A percentile compares a stretch with the other conserved stretches of the same genome.
These are phyloP conservation scores for Protophormia terraenovae DNA, from an alignment of 2,888 invertebrate species.

Conservation along the genomic window DNA sequence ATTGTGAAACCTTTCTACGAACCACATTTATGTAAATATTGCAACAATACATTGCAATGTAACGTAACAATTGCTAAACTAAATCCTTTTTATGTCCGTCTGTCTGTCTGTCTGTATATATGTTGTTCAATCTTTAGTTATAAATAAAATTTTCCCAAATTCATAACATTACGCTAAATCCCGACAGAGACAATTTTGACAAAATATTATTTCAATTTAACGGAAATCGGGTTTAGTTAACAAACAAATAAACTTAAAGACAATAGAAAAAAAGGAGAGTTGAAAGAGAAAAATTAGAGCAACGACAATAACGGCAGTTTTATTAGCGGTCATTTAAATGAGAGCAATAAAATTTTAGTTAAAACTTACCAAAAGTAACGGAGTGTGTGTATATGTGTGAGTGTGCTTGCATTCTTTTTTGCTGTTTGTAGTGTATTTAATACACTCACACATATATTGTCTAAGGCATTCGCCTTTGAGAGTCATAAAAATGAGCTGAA, in stretches of 20 bases:
- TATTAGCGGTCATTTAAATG: constrained; percentile 62
- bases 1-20: constrained; percentile 50
- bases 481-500: constrained; percentile 35
- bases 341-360: constrained; percentile 53
- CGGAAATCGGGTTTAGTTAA: neutral
- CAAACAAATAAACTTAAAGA: neutral
- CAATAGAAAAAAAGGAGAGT: neutral
- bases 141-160: constrained; percentile 25
- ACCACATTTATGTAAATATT: constrained; percentile 52
- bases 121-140: too few relatives aligned
- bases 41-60: too few relatives aligned
- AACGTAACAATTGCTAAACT: constrained; percentile 36
- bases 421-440: neutral
- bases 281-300: constrained; percentile 30
- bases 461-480: neutral
- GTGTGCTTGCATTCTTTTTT: constrained; percentile 24
- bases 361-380: neutral
- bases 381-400: neutral
- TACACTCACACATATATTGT: neutral
- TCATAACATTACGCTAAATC: constrained; percentile 52
- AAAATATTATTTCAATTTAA: constrained; percentile 20
- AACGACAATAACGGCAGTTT: constrained; percentile 32
- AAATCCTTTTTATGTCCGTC: constrained; percentile 41
- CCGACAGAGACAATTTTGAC: constrained; percentile 39
- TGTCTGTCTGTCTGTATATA: too few relatives aligned